A percentile compares a stretch with the other conserved stretches of the same genome.
phyloP scores from a whole-genome alignment of 2,113 vertebrate species.

The Saccopteryx bilineata region DNA sequence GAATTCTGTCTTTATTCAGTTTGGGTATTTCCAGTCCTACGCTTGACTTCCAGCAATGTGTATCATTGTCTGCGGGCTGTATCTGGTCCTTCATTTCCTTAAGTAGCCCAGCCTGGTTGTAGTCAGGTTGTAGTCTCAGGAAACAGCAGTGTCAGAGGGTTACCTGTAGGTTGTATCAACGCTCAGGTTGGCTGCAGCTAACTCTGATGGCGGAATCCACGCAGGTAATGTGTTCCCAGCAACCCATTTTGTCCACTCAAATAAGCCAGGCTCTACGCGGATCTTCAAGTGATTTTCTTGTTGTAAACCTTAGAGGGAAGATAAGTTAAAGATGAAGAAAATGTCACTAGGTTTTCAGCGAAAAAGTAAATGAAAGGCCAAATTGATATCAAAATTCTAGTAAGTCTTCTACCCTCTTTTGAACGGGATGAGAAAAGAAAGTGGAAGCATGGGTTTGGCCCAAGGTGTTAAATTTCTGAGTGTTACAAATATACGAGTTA shows the following conservation, averaged over 20 bases:
- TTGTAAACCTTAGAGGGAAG: slow-evolving; percentile 92
- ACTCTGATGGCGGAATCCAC: slow-evolving; percentile 94
- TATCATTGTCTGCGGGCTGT: neutral
- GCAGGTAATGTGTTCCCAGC: slow-evolving; percentile 93
- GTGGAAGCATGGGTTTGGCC: neutral
- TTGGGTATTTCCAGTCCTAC: neutral
- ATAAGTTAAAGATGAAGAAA: neutral
- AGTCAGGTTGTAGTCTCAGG: neutral
- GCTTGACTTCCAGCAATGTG: neutral
- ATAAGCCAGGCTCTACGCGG: slow-evolving; percentile 96
- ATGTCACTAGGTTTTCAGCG: neutral
- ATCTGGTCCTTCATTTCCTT: neutral
- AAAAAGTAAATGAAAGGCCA: neutral
- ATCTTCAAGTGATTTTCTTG: slow-evolving; percentile 96
- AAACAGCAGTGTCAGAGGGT: neutral
- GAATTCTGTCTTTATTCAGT: neutral
- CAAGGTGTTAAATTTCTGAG: neutral
- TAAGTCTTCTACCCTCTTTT: neutral
- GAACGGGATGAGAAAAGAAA: neutral
- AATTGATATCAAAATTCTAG: neutral
- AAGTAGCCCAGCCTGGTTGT: neutral
- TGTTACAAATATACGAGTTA: neutral
- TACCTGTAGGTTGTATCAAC: slow-evolving; percentile 99
- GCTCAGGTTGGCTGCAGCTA: slow-evolving; percentile 94
- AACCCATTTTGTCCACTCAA: slow-evolving; percentile 99